Evolutionary conservation across 1,140 invertebrate species (phyloP).

Genomic region (Helicoverpa zea): DNA sequence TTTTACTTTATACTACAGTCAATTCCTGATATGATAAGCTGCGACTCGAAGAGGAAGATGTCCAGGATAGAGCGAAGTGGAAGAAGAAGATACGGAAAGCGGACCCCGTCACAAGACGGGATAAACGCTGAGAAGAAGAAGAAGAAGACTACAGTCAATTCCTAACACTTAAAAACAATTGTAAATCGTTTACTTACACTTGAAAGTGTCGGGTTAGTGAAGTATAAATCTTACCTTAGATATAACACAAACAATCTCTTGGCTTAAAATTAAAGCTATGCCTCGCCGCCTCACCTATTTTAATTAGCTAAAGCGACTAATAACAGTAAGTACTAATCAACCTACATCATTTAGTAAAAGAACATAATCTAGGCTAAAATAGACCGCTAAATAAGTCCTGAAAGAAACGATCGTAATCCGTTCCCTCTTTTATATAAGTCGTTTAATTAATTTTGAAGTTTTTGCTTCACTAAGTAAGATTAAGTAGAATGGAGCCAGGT

Average conservation of each 20-base stretch:
- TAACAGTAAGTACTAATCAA: constrained; percentile 11
- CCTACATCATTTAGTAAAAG: constrained; percentile 15
- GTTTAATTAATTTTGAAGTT: constrained; percentile 32
- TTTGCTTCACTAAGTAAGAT: constrained; percentile 35
- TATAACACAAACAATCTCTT: not conserved
- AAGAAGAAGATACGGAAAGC: too few relatives aligned
- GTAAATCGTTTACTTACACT: too few relatives aligned
- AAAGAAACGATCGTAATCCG: constrained; percentile 25
- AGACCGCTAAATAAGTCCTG: not conserved
- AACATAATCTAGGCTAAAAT: constrained; percentile 10
- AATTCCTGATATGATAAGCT: too few relatives aligned
- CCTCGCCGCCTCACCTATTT: too few relatives aligned
- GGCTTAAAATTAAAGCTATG: not conserved
- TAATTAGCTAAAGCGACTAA: constrained; percentile 51
- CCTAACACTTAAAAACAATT: too few relatives aligned
- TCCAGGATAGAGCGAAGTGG: too few relatives aligned
- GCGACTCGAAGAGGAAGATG: too few relatives aligned
- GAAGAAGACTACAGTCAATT: too few relatives aligned
- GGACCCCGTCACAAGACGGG: too few relatives aligned
- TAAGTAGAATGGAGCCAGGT: constrained; percentile 8
- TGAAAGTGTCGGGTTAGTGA: too few relatives aligned
- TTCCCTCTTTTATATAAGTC: constrained; percentile 29
- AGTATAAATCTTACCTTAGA: not conserved
- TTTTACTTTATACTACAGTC: too few relatives aligned
- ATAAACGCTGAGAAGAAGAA: too few relatives aligned